These are phyloP conservation scores for Drosophila busckii DNA, from an alignment of 1,140 invertebrate species.

Conservation along the genomic window DNA sequence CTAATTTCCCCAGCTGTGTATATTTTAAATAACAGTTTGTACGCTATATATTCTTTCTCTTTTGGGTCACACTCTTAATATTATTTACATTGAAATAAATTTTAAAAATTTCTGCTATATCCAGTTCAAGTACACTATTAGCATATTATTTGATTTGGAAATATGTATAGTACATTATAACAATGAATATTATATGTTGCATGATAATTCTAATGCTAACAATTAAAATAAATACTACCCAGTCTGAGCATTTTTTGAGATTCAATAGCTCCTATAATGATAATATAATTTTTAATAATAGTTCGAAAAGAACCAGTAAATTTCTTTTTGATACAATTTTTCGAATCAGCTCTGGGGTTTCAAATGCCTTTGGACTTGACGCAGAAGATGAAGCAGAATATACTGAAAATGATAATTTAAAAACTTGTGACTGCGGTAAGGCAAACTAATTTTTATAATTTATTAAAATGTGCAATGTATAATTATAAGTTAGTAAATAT, in stretches of 20 bases:
- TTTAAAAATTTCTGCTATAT: no score
- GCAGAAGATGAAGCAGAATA: slow-evolving; percentile 79
- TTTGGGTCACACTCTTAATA: no score
- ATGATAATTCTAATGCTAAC: slow-evolving; percentile 54
- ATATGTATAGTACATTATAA: slow-evolving; percentile 51
- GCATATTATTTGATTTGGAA: no score
- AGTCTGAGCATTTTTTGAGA: slow-evolving; percentile 32
- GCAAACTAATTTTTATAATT: slow-evolving; percentile 5
- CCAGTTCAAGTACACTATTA: no score
- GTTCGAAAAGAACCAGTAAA: slow-evolving; percentile 79
- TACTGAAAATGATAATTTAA: slow-evolving; percentile 71
- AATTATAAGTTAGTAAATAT: no score
- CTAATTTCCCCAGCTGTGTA: no score
- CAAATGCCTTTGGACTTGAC: slow-evolving; percentile 79
- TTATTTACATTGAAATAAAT: no score
- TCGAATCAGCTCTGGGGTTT: slow-evolving; percentile 79
- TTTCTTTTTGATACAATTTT: slow-evolving; percentile 85
- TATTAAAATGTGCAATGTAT: not conserved
- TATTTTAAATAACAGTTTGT: no score
- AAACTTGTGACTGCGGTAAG: slow-evolving; percentile 84
- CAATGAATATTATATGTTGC: slow-evolving; percentile 55
- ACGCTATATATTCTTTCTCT: no score
- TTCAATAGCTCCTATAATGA: slow-evolving; percentile 34
- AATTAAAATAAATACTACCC: slow-evolving; percentile 35
- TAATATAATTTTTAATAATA: slow-evolving; percentile 23